These are phyloP conservation scores for Synanthedon myopaeformis DNA, from an alignment of 2,888 invertebrate species.

Conservation along the genomic window DNA sequence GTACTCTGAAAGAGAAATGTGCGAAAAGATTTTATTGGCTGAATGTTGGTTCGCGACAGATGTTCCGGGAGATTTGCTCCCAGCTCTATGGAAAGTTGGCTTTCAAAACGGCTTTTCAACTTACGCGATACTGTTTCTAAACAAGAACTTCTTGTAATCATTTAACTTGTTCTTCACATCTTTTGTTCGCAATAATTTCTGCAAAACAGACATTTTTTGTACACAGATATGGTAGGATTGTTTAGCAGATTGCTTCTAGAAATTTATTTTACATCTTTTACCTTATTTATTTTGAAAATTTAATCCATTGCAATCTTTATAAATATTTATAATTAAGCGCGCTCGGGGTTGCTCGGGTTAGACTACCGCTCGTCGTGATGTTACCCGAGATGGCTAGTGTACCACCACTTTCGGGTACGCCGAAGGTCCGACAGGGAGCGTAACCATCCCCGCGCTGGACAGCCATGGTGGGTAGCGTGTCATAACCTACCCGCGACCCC, in stretches of 20 bases:
- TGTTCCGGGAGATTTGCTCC: conserved; percentile 45
- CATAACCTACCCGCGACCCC: no score
- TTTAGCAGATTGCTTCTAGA: conserved; percentile 4
- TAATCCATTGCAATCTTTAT: no score
- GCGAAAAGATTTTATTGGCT: conserved; percentile 54
- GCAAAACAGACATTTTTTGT: neutral
- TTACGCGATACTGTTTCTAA: conserved; percentile 27
- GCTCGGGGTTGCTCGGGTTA: no score
- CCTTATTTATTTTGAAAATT: neutral
- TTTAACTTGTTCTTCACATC: conserved; percentile 22
- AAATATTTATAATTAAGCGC: no score
- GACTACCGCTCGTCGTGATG: no score
- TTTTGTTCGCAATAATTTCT: conserved; percentile 10
- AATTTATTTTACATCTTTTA: conserved; percentile 3
- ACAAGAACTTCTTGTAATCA: conserved; percentile 18
- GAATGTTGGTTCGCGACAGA: conserved; percentile 44
- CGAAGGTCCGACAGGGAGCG: no score
- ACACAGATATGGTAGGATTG: neutral
- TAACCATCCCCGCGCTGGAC: no score
- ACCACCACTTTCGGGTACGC: no score
- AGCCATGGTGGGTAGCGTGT: no score
- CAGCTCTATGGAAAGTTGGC: conserved; percentile 35
- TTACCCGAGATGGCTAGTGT: no score
- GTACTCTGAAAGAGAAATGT: conserved; percentile 25
- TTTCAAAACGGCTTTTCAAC: conserved; percentile 35